Evolutionary conservation across 2,113 vertebrate genomes (phyloP).

Genomic region (Oceanodroma tethys): DNA sequence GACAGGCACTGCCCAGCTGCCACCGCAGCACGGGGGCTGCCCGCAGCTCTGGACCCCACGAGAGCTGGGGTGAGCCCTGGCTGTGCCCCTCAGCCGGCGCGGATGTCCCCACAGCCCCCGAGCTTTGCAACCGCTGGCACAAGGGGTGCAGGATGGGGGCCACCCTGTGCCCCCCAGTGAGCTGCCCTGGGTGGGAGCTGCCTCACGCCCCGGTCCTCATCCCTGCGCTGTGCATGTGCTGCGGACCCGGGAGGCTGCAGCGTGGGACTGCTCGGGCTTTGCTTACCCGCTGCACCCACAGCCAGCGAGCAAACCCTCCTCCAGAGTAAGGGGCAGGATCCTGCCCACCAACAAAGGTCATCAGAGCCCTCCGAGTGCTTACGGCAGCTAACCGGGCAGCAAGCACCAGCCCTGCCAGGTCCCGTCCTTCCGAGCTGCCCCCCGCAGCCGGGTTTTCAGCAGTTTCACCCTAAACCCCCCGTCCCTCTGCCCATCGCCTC

Average conservation of each 20-base stretch:
- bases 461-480: not conserved
- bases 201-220: accelerated
- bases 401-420: accelerated
- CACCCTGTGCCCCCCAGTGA: not conserved
- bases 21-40: not conserved
- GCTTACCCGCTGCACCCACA: not conserved
- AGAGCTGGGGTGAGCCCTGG: not conserved
- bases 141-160: not conserved
- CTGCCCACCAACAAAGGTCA: not conserved
- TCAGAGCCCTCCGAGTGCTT: accelerated
- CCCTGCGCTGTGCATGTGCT: not conserved
- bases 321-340: not conserved
- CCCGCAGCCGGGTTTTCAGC: not conserved
- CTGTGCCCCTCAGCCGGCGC: accelerated
- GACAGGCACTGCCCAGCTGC: not conserved
- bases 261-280: not conserved
- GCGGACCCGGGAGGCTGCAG: not conserved
- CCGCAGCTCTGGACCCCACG: not conserved
- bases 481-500: not conserved
- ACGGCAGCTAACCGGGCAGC: accelerated
- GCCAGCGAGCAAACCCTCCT: not conserved
- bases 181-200: not conserved
- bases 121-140: not conserved
- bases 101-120: not conserved
- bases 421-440: not conserved